Conservation (phyloP, 2,888 invertebrate genomes). For the Machimus atricapillus region DNA sequence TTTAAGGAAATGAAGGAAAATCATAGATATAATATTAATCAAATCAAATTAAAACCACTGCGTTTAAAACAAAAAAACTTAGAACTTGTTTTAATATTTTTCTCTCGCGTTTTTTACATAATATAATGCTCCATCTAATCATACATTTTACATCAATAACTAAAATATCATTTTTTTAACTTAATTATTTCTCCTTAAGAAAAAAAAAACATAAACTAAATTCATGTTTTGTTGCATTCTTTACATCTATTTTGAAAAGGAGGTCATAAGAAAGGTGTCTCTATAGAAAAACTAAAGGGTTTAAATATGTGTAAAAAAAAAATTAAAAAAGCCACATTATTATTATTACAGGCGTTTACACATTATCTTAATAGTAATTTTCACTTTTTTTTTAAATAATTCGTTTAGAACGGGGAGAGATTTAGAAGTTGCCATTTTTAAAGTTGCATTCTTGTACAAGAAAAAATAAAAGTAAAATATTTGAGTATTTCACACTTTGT, state of each 20-base stretch:
- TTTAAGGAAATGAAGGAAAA: not conserved
- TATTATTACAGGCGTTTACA: not conserved
- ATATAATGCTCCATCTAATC: not conserved
- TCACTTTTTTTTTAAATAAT: not conserved
- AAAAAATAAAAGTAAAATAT: no score
- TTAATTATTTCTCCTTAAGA: not conserved
- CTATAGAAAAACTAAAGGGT: not conserved
- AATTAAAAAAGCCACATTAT: not conserved
- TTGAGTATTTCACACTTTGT: not conserved
- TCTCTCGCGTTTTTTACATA: slow-evolving; percentile 15
- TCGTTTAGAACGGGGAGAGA: not conserved
- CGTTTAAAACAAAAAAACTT: slow-evolving; percentile 26
- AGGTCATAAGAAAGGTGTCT: not conserved
- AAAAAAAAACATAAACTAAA: slow-evolving; percentile 1
- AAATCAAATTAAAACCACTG: not conserved
- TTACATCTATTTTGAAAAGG: slow-evolving; percentile 1
- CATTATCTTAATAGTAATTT: not conserved
- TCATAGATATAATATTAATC: not conserved
- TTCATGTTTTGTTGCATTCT: slow-evolving; percentile 13
- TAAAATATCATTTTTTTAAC: not conserved
- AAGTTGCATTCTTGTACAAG: not conserved
- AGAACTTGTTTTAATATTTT: slow-evolving; percentile 31
- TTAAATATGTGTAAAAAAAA: not conserved
- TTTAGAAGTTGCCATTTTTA: not conserved
- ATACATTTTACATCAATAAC: slow-evolving; percentile 19